Evolutionary conservation across 1,140 invertebrate genomes (phyloP).

Genomic region (roundworm (Caenorhabditis elegans)): DNA sequence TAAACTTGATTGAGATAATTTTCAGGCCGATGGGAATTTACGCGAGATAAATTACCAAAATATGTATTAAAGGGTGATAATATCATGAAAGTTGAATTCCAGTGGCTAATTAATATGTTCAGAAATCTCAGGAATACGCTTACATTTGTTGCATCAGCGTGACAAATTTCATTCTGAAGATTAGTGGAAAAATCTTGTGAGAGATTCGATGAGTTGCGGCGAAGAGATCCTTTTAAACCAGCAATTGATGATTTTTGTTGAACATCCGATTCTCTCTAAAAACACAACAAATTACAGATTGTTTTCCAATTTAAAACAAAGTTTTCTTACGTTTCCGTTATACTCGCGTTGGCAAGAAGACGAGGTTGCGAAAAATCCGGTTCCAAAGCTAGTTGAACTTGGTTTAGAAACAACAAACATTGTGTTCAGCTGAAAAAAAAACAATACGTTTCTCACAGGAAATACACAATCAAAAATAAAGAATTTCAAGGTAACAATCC

Average conservation of each 20-base stretch:
- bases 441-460: no score
- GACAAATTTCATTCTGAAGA: not conserved
- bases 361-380: not conserved
- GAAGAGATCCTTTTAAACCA: conserved; percentile 3
- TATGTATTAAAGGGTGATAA: no score
- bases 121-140: not conserved
- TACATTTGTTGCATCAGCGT: not conserved
- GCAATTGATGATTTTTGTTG: not conserved
- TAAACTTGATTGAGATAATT: no score
- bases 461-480: no score
- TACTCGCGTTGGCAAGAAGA: not conserved
- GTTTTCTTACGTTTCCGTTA: not conserved
- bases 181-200: not conserved
- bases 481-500: no score
- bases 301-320: no score
- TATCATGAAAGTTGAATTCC: no score
- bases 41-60: no score
- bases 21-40: no score
- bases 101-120: not conserved
- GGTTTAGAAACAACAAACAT: conserved; percentile 1
- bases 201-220: conserved; percentile 21
- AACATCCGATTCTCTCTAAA: not conserved
- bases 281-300: no score
- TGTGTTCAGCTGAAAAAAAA: not conserved
- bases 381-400: not conserved